Base-by-base conservation (phyloP, 2,888 invertebrate species). In the Trimorus sp. region DNA sequence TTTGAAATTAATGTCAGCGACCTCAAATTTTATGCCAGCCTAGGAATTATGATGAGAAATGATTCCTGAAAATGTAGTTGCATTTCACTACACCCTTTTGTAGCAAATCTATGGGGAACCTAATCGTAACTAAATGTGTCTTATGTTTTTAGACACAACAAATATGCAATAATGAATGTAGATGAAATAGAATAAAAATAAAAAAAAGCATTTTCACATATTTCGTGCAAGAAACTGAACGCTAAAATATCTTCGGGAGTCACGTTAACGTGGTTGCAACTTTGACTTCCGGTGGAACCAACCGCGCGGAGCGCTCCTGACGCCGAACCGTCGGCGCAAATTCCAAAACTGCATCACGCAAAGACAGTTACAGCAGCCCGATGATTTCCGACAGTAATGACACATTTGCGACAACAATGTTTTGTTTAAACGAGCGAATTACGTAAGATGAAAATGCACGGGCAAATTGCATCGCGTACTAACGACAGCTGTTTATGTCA, bases 341-440 rank as follows among this genome's bases (percentile, higher is more conserved):
- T 86, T 87, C 87, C 86, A 82, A 82, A 85, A 86, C 82, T 84
- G 85, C 85, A 86, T 86, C 87, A 87, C 88, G 88, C 85, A 84
- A 85, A 71, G 84, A 82, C 80, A 84, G 83, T 87, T 82, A 82
- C 83, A 86, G 84, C 87, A 85, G 86, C 84, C 84, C 86, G 85
- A 84, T 89, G 87, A 89, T 89, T 88, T 88, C 88, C 87, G 86
- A 87, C 88, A 76, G 86, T 89, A 89, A 89, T 89, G 85, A 89
- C 87, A 88, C 87, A 89, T 89, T 88, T 89, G 88, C 85, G 84
- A 88, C 89, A 87, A 89, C 89, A 89, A 89, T 86, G 86, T 87
- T 88, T 86, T 87, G 87, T 88, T 85, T 89, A 89, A 89, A 89
- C 89, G 89, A 88, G 86, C 82, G 84, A 85, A 88, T 89, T 89